Conservation (phyloP, 2,888 invertebrate species). For the Scaptomyza parva region DNA sequence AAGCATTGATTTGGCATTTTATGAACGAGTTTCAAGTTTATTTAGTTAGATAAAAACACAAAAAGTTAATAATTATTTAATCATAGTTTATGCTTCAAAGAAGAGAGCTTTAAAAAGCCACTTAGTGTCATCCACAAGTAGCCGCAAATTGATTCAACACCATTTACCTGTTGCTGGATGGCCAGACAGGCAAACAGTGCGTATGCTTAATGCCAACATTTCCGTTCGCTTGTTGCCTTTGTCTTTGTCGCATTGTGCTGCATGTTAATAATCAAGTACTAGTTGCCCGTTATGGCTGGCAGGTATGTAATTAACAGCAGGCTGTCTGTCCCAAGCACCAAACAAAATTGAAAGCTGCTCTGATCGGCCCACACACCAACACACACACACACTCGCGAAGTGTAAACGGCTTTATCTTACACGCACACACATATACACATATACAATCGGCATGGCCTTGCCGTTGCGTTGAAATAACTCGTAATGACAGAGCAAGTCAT, state of each 20-base stretch:
- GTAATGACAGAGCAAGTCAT: slow-evolving; percentile 47
- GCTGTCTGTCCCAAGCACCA: slow-evolving; percentile 12
- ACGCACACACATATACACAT: slow-evolving; percentile 6
- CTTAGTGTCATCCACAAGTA: not conserved
- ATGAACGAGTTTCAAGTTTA: not conserved
- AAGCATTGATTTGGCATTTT: not conserved
- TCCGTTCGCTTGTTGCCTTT: slow-evolving; percentile 43
- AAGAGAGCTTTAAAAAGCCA: not conserved
- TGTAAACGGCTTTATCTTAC: slow-evolving; percentile 20
- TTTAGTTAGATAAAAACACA: not conserved
- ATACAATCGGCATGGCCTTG: slow-evolving; percentile 63
- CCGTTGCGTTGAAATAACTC: slow-evolving; percentile 43
- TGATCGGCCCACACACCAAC: slow-evolving; percentile 29
- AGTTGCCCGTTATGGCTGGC: slow-evolving; percentile 1
- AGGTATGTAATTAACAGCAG: slow-evolving; percentile 35
- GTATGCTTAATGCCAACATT: slow-evolving; percentile 57
- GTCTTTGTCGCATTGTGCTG: slow-evolving; percentile 23
- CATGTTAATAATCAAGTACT: slow-evolving; percentile 47
- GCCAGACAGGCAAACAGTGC: slow-evolving; percentile 49
- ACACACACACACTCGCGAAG: slow-evolving; percentile 21
- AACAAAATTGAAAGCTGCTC: slow-evolving; percentile 52
- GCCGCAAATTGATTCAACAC: not conserved
- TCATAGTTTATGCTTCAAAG: too few species aligned
- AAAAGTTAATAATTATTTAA: not conserved
- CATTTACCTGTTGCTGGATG: not conserved